Evolutionary conservation across 2,113 vertebrate species (phyloP).

Genomic region (Potamarius usumacintae): DNA sequence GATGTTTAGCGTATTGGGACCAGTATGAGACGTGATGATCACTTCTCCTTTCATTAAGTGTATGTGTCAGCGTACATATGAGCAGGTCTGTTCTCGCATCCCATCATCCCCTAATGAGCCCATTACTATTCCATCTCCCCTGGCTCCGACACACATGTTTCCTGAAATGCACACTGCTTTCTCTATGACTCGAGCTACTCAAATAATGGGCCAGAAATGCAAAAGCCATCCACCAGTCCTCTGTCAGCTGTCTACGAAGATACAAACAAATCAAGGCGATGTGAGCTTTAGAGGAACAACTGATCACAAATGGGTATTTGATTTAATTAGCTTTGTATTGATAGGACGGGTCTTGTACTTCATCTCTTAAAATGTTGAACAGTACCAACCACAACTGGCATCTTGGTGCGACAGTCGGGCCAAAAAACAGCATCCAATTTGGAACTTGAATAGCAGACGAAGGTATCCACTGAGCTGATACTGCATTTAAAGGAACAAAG

Average conservation of each 20-base stretch:
- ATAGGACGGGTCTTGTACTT: not conserved
- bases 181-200: conserved; percentile 20
- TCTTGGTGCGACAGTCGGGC: not conserved
- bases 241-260: conserved; percentile 16
- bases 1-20: conserved; percentile 19
- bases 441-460: not conserved
- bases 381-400: not conserved
- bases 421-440: not conserved
- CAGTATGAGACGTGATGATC: conserved; percentile 46
- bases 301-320: not conserved
- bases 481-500: not conserved
- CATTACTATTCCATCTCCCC: conserved; percentile 17
- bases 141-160: not conserved
- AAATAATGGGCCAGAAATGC: conserved; percentile 31
- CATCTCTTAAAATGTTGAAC: not conserved
- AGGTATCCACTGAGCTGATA: not conserved
- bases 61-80: conserved; percentile 5
- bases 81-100: conserved; percentile 33
- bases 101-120: conserved; percentile 59
- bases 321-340: conserved; percentile 4
- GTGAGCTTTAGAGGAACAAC: not conserved
- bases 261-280: conserved; percentile 15
- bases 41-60: conserved; percentile 46
- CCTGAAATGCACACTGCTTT: conserved; percentile 17
- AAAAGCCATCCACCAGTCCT: conserved; percentile 29